Percentiles rank a stretch among this genome's conserved stretches.
These are phyloP conservation scores for Nebria ingens DNA, from an alignment of 1,140 invertebrate genomes.

Conservation along the genomic window DNA sequence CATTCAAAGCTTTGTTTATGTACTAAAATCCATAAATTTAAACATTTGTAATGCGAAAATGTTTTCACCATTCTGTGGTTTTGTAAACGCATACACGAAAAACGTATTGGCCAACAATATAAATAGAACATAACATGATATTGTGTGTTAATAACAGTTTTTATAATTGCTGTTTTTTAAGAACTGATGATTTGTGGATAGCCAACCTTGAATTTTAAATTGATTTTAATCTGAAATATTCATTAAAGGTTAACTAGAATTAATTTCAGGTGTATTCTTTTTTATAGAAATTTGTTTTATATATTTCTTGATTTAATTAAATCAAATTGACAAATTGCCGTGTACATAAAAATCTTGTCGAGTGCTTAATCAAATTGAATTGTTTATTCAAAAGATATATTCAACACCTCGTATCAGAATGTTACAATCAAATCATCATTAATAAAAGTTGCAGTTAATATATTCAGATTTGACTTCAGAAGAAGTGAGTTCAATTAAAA, in stretches of 20 bases:
- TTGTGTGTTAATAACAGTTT: not conserved
- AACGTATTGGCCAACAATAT: not conserved
- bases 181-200: not conserved
- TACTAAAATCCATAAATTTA: not conserved
- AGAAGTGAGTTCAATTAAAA: no score
- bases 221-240: not conserved
- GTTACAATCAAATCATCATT: no score
- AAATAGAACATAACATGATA: not conserved
- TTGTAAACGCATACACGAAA: not conserved
- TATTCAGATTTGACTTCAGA: no score
- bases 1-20: not conserved
- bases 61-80: not conserved
- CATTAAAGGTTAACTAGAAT: not conserved
- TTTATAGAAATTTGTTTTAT: no score
- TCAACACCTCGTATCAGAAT: no score
- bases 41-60: not conserved
- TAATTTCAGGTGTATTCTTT: no score
- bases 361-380: no score
- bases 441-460: no score
- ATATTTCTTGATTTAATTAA: no score
- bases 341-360: no score
- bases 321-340: no score
- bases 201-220: not conserved
- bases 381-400: no score
- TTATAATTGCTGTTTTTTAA: not conserved